Base-by-base conservation (phyloP, 1,140 invertebrate species). In the Microplitis demolitor region DNA sequence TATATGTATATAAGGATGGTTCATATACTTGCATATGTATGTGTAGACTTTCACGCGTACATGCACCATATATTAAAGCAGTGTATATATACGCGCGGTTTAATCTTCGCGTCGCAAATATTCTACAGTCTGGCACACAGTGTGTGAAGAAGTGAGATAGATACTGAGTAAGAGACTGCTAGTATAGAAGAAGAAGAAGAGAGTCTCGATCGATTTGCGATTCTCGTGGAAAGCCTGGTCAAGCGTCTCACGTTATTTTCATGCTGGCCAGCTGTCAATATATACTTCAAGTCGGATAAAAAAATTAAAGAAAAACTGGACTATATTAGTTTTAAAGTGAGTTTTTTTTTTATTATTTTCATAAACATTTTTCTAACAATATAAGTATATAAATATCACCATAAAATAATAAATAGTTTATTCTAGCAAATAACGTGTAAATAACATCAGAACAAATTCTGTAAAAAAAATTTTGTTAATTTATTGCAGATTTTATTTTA, bases 51-150 rank as follows among this genome's bases (percentile, higher is more conserved):
- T 35, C 69, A 71, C 67, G 70, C 53, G 62, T 71, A 71, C 60
- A 66, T 64, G 66, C 60, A 70, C 56, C 39, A 45, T 45, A 45
- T 33, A 14, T 16, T 4, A 53, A 16, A 37, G 31, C 5, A 66
- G 64, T 33, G 68, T 35, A 58, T 58, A 70, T 69, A 73, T 74
- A 75, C 73, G 74, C 69, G 72, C 71, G 73, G 79, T 79, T 81
- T 81, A 81, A 82, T 82, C 78, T 81, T 78, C 74, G 71, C 72
- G 77, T 76, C 73, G 74, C 73, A 72, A 66, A 69, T 70, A 69
- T 39, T 60, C 53, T 68, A 39, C 54, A 35, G 70, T 66, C 61
- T 33, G 64, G 61, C n/a, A 31, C 13, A 24, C 33, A 62, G 71
- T 64, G 71, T 72, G 51, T 58, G 66, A 58, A 34, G 13, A 35